These are phyloP conservation scores for Cercopithecus mona DNA, from an alignment of 2,113 vertebrate genomes.

Conservation along the genomic window DNA sequence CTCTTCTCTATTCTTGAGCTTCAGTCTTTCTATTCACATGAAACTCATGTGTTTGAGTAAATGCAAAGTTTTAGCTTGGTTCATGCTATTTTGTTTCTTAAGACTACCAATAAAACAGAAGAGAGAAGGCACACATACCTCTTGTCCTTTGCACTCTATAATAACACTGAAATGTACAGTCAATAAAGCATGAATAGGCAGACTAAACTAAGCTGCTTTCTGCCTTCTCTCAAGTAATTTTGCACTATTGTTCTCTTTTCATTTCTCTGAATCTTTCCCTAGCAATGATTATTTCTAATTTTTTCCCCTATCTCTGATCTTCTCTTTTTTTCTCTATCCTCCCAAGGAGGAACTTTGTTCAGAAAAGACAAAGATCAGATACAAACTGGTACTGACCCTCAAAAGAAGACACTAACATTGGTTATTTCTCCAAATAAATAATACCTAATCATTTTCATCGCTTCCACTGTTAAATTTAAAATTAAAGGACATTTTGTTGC, in stretches of 20 bases:
- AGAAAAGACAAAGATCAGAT: constrained; percentile 22
- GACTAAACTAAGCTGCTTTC: not conserved
- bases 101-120: not conserved
- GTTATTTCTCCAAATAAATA: constrained; percentile 27
- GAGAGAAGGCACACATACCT: not conserved
- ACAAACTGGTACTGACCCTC: not conserved
- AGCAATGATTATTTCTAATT: not conserved
- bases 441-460: not conserved
- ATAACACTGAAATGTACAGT: not conserved
- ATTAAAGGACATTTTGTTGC: not conserved
- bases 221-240: not conserved
- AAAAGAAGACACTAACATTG: not conserved
- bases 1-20: not conserved
- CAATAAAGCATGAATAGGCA: not conserved
- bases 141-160: not conserved
- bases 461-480: not conserved
- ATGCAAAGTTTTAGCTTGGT: not conserved
- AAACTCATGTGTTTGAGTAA: not conserved
- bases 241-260: not conserved
- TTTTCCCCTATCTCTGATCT: not conserved
- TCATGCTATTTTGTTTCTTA: not conserved
- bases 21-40: not conserved
- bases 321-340: not conserved
- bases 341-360: not conserved
- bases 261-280: constrained; percentile 43